A percentile compares a stretch with the other conserved stretches of the same genome.
phyloP scores from a whole-genome alignment of 2,888 invertebrate genomes.

The Conistra vaccinii region DNA sequence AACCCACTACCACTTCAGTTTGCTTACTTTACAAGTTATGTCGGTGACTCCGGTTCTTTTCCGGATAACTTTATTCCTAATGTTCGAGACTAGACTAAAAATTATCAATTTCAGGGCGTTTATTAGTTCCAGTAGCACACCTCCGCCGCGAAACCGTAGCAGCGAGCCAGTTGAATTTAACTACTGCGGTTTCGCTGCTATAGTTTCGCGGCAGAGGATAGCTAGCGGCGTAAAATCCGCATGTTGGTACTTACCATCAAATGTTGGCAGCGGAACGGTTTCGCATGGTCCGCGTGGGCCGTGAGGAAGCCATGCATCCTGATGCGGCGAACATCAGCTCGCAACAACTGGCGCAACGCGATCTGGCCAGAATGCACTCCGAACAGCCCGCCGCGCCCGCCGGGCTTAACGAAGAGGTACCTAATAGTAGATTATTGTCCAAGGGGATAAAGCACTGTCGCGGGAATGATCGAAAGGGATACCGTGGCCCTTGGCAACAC shows the following conservation, averaged over 20 bases:
- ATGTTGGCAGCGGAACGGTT: constrained; percentile 84
- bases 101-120: background rate
- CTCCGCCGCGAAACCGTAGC: too few relatives aligned
- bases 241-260: constrained; percentile 13
- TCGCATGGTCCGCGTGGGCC: constrained; percentile 93
- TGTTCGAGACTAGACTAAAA: background rate
- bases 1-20: background rate
- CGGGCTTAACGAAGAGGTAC: constrained; percentile 73
- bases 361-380: constrained; percentile 74
- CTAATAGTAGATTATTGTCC: background rate
- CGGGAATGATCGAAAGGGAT: too few relatives aligned
- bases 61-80: background rate
- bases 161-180: too few relatives aligned
- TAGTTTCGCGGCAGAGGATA: too few relatives aligned
- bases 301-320: constrained; percentile 90
- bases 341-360: constrained; percentile 88
- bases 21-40: background rate
- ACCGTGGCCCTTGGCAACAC: too few relatives aligned
- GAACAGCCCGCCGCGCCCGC: constrained; percentile 61
- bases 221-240: too few relatives aligned
- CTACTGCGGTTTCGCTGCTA: too few relatives aligned
- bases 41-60: background rate
- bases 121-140: too few relatives aligned
- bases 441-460: background rate
- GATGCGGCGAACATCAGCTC: constrained; percentile 90